These are phyloP conservation scores for Leptinotarsa defecta DNA, from an alignment of 1,140 invertebrate species.

Conservation along the genomic window DNA sequence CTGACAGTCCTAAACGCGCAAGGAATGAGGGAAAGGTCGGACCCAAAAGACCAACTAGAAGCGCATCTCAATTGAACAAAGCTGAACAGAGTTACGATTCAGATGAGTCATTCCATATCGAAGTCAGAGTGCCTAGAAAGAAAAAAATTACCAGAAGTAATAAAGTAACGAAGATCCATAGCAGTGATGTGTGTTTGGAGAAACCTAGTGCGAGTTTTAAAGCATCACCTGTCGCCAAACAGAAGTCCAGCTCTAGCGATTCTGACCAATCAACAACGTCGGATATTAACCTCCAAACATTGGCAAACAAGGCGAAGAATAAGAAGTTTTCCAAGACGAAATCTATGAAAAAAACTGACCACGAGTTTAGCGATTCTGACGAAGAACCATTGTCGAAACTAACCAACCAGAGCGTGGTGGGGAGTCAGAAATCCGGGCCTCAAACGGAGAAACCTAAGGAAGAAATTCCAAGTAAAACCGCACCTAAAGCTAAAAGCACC, in stretches of 20 bases:
- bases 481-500: background rate
- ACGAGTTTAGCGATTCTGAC: slow-evolving; percentile 63
- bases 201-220: slow-evolving; percentile 2
- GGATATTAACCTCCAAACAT: slow-evolving; percentile 39
- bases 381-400: slow-evolving; percentile 64
- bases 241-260: slow-evolving; percentile 29
- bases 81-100: slow-evolving; percentile 38
- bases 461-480: slow-evolving; percentile 4
- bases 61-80: slow-evolving; percentile 29
- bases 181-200: background rate
- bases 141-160: slow-evolving; percentile 44
- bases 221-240: background rate
- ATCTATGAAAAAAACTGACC: slow-evolving; percentile 31
- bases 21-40: background rate
- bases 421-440: slow-evolving; percentile 20
- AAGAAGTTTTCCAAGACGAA: slow-evolving; percentile 45
- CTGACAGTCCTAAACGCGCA: background rate
- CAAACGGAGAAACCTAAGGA: slow-evolving; percentile 27
- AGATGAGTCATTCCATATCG: slow-evolving; percentile 44
- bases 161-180: background rate
- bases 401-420: slow-evolving; percentile 39
- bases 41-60: slow-evolving; percentile 38
- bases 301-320: slow-evolving; percentile 32
- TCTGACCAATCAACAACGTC: slow-evolving; percentile 48
- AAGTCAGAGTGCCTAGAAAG: slow-evolving; percentile 41